Percentiles rank a stretch among this genome's conserved stretches.
Evolutionary conservation across 2,888 invertebrate species (phyloP).

Genomic region (Scaptomyza caliginosa): DNA sequence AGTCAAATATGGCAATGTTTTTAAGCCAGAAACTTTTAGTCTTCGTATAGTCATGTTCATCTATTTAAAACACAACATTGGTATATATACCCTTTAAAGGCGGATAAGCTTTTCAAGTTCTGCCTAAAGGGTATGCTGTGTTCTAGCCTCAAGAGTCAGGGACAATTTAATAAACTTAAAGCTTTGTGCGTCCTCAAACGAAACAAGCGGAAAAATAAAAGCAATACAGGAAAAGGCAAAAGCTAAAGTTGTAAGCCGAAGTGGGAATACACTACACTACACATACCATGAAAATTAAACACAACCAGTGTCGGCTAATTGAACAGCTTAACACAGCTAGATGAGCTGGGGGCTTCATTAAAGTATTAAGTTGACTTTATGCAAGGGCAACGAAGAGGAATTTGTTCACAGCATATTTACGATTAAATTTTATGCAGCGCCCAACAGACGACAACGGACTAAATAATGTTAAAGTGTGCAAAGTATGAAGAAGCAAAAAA

Average conservation of each 20-base stretch:
- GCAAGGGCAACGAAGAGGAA: neutral
- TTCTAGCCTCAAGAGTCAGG: no score
- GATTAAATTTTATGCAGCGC: neutral
- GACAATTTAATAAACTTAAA: conserved; percentile 5
- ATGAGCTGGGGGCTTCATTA: neutral
- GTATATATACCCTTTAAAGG: no score
- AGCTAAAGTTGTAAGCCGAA: neutral
- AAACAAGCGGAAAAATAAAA: neutral
- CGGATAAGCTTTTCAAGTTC: no score
- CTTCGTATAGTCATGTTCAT: neutral
- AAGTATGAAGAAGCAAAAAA: neutral
- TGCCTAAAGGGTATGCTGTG: no score
- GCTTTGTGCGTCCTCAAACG: neutral
- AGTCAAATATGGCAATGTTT: conserved; percentile 42
- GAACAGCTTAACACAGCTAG: no score
- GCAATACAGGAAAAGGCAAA: neutral
- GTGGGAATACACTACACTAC: neutral
- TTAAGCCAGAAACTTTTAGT: no score
- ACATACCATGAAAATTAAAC: neutral
- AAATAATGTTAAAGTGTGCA: neutral
- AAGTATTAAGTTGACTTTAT: neutral
- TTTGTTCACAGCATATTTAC: neutral
- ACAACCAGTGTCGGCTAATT: neutral
- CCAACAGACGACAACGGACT: neutral
- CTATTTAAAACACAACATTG: conserved; percentile 15